Conservation (phyloP, 2,888 invertebrate genomes). For the Sycophila texana region DNA sequence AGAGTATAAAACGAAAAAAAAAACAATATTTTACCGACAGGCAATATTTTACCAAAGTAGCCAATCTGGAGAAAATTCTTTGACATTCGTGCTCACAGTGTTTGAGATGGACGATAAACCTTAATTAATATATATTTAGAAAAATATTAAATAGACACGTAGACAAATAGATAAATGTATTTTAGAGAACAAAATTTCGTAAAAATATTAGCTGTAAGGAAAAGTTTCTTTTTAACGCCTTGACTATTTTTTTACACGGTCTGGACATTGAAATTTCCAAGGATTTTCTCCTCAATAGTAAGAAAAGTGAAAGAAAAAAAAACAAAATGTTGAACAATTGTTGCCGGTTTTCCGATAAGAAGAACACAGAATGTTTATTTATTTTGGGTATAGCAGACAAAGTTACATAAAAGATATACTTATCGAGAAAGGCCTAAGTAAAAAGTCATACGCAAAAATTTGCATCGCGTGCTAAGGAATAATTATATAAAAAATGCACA, state of each 20-base stretch:
- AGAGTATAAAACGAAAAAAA: conserved; percentile 25
- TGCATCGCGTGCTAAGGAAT: conserved; percentile 41
- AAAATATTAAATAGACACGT: conserved; percentile 13
- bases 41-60: conserved; percentile 39
- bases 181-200: conserved; percentile 32
- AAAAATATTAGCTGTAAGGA: conserved; percentile 18
- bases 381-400: conserved; percentile 18
- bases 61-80: conserved; percentile 37
- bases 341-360: background rate
- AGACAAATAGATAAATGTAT: conserved; percentile 19
- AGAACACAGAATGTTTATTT: conserved; percentile 3
- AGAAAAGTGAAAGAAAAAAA: background rate
- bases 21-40: conserved; percentile 36
- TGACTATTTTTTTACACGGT: conserved; percentile 34
- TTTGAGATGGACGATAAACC: background rate
- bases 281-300: conserved; percentile 25
- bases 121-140: conserved; percentile 18
- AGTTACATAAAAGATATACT: conserved; percentile 9
- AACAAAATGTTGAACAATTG: background rate
- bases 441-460: conserved; percentile 16
- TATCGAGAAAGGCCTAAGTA: conserved; percentile 50
- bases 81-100: conserved; percentile 21
- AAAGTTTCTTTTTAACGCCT: conserved; percentile 26
- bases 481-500: conserved; percentile 24
- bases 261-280: conserved; percentile 19